Percentiles rank a stretch among this genome's conserved stretches.
phyloP scores from a whole-genome alignment of 2,888 invertebrate species.

The Tanytarsus gracilentus region DNA sequence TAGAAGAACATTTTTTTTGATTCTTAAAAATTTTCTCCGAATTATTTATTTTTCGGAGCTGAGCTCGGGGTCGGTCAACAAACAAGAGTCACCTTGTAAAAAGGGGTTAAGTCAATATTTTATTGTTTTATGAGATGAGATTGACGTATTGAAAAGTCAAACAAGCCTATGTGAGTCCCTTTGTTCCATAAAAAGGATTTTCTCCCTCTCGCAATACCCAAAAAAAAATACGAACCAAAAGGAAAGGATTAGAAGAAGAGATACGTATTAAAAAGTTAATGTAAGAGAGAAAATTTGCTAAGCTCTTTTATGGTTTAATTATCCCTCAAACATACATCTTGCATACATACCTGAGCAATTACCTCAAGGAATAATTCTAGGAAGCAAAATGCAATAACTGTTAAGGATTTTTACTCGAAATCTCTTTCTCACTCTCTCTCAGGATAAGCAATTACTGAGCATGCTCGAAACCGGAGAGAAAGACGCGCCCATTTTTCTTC shows the following conservation, averaged over 20 bases:
- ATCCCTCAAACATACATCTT: neutral
- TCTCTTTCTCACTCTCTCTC: neutral
- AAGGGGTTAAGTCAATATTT: constrained; percentile 24
- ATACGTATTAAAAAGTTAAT: constrained; percentile 29
- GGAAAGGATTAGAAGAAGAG: constrained; percentile 22
- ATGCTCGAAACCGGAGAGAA: neutral
- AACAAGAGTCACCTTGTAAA: constrained; percentile 1
- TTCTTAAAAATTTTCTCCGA: neutral
- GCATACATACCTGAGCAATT: constrained; percentile 2
- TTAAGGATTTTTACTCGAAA: neutral
- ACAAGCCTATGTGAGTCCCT: neutral
- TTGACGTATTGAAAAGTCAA: constrained; percentile 27
- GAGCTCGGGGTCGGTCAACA: too few species aligned
- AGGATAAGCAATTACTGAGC: neutral
- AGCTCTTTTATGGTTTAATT: constrained; percentile 29
- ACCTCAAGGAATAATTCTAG: neutral
- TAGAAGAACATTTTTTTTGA: neutral
- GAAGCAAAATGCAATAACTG: neutral
- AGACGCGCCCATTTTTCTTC: constrained; percentile 27
- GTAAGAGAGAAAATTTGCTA: constrained; percentile 17
- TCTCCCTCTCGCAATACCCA: neutral
- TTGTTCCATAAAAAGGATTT: constrained; percentile 2
- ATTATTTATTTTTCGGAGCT: too few species aligned
- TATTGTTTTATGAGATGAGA: constrained; percentile 28
- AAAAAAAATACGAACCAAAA: neutral